phyloP scores from a whole-genome alignment of 2,113 vertebrate species.

The Lepus timidus region DNA sequence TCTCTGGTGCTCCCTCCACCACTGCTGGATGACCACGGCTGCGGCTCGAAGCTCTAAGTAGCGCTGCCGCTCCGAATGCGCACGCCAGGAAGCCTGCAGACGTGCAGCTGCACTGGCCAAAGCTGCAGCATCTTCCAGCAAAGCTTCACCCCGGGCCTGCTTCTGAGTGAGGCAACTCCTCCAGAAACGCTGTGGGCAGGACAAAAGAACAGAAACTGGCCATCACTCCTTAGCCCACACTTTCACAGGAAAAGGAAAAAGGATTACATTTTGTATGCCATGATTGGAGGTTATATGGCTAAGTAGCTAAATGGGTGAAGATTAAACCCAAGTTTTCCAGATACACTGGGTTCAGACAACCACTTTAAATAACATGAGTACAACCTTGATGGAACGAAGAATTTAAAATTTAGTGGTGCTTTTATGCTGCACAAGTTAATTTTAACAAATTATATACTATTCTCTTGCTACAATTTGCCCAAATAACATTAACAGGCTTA shows the following conservation, averaged over 20 bases:
- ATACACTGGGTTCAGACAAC: conserved; percentile 43
- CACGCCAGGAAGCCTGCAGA: conserved; percentile 94
- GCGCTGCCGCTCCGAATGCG: conserved; percentile 88
- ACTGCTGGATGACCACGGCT: conserved; percentile 91
- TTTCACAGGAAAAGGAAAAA: conserved; percentile 21
- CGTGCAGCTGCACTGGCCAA: conserved; percentile 88
- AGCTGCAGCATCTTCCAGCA: conserved; percentile 77
- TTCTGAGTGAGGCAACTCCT: conserved; percentile 86
- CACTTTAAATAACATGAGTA: conserved; percentile 51
- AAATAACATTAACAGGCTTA: conserved; percentile 11
- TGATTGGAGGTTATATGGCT: background rate
- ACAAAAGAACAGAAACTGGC: conserved; percentile 2
- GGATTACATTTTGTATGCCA: conserved; percentile 1
- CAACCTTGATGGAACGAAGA: conserved; percentile 19
- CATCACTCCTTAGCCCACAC: background rate
- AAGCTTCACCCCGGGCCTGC: conserved; percentile 73
- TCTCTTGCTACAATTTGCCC: conserved; percentile 12
- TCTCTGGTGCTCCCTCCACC: conserved; percentile 88
- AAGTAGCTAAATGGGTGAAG: background rate
- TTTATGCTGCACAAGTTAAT: conserved; percentile 28
- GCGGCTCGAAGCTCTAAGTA: conserved; percentile 91
- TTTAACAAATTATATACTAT: conserved; percentile 55
- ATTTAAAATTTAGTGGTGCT: conserved; percentile 32
- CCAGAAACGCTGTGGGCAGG: conserved; percentile 92
- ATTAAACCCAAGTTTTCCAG: background rate